These are phyloP conservation scores for Poecilia latipinna DNA, from an alignment of 2,113 vertebrate genomes.

Conservation along the genomic window DNA sequence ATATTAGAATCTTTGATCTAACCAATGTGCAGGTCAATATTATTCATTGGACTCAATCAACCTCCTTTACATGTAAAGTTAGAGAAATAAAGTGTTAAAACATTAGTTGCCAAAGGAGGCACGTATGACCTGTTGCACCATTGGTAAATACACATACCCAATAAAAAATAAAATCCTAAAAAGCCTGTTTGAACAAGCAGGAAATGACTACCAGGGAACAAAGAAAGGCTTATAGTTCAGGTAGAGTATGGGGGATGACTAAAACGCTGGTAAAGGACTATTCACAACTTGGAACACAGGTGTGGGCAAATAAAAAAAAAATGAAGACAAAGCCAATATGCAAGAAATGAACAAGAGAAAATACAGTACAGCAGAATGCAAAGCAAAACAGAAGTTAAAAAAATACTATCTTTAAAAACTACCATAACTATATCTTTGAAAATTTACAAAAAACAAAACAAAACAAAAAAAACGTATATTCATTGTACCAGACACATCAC, in stretches of 20 bases:
- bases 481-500: too few species aligned
- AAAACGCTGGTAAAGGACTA: not conserved
- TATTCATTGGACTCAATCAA: too few species aligned
- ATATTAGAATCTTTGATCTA: too few species aligned
- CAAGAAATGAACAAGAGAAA: too few species aligned
- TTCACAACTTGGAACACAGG: not conserved
- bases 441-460: too few species aligned
- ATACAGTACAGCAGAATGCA: not conserved
- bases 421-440: too few species aligned
- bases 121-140: too few species aligned
- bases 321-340: not conserved
- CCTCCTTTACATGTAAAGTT: too few species aligned
- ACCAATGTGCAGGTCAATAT: too few species aligned
- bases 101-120: too few species aligned
- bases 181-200: not conserved
- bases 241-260: not conserved
- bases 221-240: not conserved
- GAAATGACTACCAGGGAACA: not conserved
- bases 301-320: not conserved
- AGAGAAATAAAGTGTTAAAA: too few species aligned
- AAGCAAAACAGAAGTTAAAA: not conserved
- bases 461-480: too few species aligned
- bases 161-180: not conserved
- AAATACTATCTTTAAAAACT: not conserved
- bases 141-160: not conserved